These are phyloP conservation scores for Gracilinanus agilis DNA, from an alignment of 2,113 vertebrate species.

Conservation along the genomic window DNA sequence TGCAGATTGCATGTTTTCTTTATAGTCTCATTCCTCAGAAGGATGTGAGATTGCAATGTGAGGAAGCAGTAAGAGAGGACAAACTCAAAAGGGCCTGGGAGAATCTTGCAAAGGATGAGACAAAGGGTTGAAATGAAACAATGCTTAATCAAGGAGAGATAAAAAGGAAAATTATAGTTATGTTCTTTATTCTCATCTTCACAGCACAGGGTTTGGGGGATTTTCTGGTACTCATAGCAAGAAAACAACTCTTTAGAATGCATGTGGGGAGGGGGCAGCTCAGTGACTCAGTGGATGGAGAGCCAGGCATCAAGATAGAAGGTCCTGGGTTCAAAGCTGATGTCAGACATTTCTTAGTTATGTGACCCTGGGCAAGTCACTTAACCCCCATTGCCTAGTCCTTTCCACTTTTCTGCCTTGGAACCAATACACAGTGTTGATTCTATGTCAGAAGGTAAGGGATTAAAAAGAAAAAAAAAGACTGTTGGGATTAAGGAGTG, in stretches of 20 bases:
- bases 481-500: no score
- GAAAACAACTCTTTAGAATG: background rate
- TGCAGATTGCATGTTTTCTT: background rate
- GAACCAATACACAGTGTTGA: no score
- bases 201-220: background rate
- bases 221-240: background rate
- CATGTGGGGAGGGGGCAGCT: no score
- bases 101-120: background rate
- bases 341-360: no score
- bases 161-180: background rate
- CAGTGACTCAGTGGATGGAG: no score
- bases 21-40: background rate
- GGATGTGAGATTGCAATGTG: background rate
- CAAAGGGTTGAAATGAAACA: background rate
- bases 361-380: no score
- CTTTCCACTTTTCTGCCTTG: no score
- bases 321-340: no score
- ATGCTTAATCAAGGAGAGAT: background rate
- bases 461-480: background rate
- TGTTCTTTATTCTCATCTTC: background rate
- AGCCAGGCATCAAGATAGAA: no score
- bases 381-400: no score
- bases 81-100: background rate
- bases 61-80: background rate
- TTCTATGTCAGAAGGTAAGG: no score